Evolutionary conservation across 1,140 invertebrate species (phyloP).

Genomic region (Sycophila sp.): DNA sequence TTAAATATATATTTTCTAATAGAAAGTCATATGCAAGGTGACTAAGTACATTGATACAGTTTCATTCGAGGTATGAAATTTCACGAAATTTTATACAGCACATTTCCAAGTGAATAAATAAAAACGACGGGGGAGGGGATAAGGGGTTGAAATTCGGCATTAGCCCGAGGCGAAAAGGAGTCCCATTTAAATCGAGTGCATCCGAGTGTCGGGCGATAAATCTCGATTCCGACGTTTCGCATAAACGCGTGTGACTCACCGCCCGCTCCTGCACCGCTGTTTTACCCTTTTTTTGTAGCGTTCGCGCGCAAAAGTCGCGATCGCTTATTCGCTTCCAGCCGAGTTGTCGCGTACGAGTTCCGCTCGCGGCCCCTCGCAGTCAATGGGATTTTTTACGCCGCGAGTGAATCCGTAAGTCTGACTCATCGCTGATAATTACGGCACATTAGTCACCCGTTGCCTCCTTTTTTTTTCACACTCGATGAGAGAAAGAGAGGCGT

Average conservation of each 20-base stretch:
- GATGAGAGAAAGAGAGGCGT: neutral
- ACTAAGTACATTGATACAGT: too few relatives aligned
- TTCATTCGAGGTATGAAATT: too few relatives aligned
- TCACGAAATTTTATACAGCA: too few relatives aligned
- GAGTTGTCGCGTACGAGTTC: neutral
- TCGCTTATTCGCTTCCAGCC: neutral
- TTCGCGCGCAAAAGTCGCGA: neutral
- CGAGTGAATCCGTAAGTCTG: neutral
- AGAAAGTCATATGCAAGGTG: too few relatives aligned
- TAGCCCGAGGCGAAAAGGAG: neutral
- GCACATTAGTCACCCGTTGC: slow-evolving; percentile 10
- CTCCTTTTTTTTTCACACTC: neutral
- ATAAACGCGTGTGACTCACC: neutral
- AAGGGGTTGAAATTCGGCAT: neutral
- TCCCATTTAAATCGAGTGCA: neutral
- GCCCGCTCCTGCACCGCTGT: neutral
- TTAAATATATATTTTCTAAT: too few relatives aligned
- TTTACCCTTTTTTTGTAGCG: slow-evolving; percentile 25
- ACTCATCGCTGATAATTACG: neutral
- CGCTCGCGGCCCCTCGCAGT: neutral
- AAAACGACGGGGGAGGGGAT: too few relatives aligned
- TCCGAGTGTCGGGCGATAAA: slow-evolving; percentile 1
- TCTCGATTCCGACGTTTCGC: neutral
- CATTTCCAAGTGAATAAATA: too few relatives aligned
- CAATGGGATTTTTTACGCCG: neutral